A percentile compares a stretch with the other conserved stretches of the same genome.
Evolutionary conservation across 2,797 vertebrate species (phyloP).

Genomic region (Sebastes taczanowskii): DNA sequence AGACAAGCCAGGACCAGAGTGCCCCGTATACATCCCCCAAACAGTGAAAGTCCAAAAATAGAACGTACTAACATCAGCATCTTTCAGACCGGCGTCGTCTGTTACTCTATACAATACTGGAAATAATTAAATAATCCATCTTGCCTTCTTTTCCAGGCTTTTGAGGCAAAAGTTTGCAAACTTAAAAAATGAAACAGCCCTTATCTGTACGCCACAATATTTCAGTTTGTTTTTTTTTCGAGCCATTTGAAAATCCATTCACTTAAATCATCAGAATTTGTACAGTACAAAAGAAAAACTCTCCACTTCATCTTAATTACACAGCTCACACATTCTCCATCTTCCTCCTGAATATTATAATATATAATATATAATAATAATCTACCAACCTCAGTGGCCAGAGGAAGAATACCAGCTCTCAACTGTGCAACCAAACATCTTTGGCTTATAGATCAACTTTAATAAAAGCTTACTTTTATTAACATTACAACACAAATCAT

Average conservation of each 20-base stretch:
- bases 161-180: not conserved
- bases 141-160: not conserved
- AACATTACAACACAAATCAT: not conserved
- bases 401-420: not conserved
- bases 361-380: too few species aligned
- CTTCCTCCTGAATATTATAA: not conserved
- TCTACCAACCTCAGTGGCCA: not conserved
- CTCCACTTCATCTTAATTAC: not conserved
- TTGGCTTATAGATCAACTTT: not conserved
- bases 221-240: rapidly evolving
- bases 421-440: not conserved
- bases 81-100: not conserved
- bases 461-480: not conserved
- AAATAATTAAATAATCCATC: not conserved
- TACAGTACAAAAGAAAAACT: not conserved
- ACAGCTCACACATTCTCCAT: not conserved
- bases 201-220: not conserved
- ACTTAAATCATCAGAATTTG: not conserved
- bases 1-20: not conserved
- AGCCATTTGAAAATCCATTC: not conserved
- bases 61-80: not conserved
- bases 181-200: not conserved
- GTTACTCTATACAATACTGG: not conserved
- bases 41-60: not conserved
- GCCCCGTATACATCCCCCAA: not conserved